Percentiles rank a stretch among this genome's conserved stretches.
Evolutionary conservation across 2,113 vertebrate species (phyloP).

Genomic region (Elachura formosa): DNA sequence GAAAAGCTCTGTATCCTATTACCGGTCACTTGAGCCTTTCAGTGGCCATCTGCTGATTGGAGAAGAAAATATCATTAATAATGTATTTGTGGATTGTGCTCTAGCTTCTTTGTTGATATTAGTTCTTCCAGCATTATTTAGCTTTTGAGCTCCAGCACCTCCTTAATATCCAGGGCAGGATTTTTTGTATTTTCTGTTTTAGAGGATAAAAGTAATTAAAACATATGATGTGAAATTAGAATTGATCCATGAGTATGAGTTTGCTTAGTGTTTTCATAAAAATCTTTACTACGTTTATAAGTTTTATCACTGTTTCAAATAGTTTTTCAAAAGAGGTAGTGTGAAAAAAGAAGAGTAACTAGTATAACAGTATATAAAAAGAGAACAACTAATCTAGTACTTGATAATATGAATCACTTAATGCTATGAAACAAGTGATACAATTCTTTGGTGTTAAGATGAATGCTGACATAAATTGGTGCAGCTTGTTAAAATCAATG

Average conservation of each 20-base stretch:
- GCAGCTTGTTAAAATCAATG: not conserved
- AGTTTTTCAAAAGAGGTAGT: not conserved
- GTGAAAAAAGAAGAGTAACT: not conserved
- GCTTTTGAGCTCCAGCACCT: not conserved
- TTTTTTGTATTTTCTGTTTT: not conserved
- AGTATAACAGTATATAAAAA: not conserved
- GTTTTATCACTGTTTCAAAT: not conserved
- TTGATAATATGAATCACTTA: not conserved
- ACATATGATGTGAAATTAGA: not conserved
- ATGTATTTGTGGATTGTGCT: constrained; percentile 9
- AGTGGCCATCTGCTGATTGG: constrained; percentile 13
- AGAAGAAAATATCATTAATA: constrained; percentile 43
- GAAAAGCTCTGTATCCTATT: constrained; percentile 26
- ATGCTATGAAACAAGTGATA: not conserved
- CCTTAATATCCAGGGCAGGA: not conserved
- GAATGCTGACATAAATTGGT: not conserved
- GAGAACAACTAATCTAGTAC: not conserved
- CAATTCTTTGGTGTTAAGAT: not conserved
- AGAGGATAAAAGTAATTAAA: not conserved
- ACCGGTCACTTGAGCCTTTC: not conserved
- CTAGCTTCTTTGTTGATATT: not conserved
- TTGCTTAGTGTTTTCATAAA: not conserved
- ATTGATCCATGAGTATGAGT: not conserved
- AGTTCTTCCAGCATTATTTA: not conserved
- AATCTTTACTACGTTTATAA: not conserved